These are phyloP conservation scores for Propithecus coquereli DNA, from an alignment of 2,113 vertebrate genomes.

Conservation along the genomic window DNA sequence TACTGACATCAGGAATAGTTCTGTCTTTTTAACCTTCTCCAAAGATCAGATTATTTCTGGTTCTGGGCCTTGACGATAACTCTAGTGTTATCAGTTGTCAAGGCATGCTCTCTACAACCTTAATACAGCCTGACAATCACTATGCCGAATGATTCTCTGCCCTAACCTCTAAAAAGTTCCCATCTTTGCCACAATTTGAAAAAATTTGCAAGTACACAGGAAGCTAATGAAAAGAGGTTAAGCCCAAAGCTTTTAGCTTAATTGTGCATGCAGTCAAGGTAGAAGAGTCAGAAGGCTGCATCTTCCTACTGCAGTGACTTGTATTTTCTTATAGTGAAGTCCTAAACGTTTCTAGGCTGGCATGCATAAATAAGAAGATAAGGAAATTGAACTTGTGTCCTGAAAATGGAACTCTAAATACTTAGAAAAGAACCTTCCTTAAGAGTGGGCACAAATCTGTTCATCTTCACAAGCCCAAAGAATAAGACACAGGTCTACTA, in stretches of 20 bases:
- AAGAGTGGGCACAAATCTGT: constrained; percentile 51
- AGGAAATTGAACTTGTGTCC: constrained; percentile 37
- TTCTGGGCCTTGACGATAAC: constrained; percentile 53
- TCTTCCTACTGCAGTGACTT: background rate
- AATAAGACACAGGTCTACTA: constrained; percentile 50
- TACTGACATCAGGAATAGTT: constrained; percentile 44
- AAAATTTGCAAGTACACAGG: constrained; percentile 21
- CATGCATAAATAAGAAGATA: constrained; percentile 65
- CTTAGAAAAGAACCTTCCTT: constrained; percentile 26
- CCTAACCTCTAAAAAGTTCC: background rate
- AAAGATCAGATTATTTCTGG: constrained; percentile 61
- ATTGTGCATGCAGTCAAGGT: constrained; percentile 39
- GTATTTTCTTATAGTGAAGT: constrained; percentile 21
- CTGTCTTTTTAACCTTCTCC: constrained; percentile 64
- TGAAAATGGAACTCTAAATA: constrained; percentile 47
- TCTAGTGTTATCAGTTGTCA: constrained; percentile 70
- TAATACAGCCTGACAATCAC: constrained; percentile 64
- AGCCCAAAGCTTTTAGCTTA: constrained; percentile 53
- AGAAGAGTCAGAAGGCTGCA: background rate
- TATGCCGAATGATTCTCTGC: background rate
- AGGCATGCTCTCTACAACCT: constrained; percentile 1
- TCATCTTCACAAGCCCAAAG: constrained; percentile 30
- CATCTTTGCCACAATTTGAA: constrained; percentile 22
- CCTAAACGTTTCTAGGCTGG: constrained; percentile 14
- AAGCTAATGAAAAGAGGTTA: constrained; percentile 59